Conservation (phyloP, 2,888 invertebrate species). For the Dynastes hyllus region DNA sequence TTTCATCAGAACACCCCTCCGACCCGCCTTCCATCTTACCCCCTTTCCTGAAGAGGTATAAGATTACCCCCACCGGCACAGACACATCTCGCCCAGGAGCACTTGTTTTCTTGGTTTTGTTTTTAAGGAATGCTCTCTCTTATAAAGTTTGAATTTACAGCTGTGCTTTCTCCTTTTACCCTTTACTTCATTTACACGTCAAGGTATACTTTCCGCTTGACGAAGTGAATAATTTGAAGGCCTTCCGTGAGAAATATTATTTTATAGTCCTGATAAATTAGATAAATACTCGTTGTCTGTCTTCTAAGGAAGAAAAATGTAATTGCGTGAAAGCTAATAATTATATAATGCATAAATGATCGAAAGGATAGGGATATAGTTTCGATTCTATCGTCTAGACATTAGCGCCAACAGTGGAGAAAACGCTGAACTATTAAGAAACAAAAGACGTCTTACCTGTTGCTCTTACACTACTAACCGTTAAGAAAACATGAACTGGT, state of each 20-base stretch:
- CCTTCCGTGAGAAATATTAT: neutral
- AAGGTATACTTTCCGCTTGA: conserved; percentile 38
- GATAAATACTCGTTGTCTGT: neutral
- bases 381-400: conserved; percentile 52
- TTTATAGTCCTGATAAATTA: neutral
- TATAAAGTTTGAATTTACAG: conserved; percentile 57
- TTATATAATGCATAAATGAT: conserved; percentile 11
- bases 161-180: conserved; percentile 56
- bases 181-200: conserved; percentile 50
- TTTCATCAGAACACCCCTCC: conserved; percentile 59
- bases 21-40: conserved; percentile 48
- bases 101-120: conserved; percentile 64
- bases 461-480: conserved; percentile 61
- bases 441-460: conserved; percentile 66
- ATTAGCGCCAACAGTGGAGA: conserved; percentile 68
- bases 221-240: conserved; percentile 53
- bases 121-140: conserved; percentile 59
- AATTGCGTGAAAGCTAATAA: conserved; percentile 13
- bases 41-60: conserved; percentile 57
- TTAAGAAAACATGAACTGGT: conserved; percentile 57
- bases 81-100: conserved; percentile 48
- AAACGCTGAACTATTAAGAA: conserved; percentile 65
- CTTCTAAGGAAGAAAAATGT: neutral
- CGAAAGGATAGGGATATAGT: neutral
- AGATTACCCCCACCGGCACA: conserved; percentile 57